These are phyloP conservation scores for Hoplodrina blanda DNA, from an alignment of 2,888 invertebrate species.

Conservation along the genomic window DNA sequence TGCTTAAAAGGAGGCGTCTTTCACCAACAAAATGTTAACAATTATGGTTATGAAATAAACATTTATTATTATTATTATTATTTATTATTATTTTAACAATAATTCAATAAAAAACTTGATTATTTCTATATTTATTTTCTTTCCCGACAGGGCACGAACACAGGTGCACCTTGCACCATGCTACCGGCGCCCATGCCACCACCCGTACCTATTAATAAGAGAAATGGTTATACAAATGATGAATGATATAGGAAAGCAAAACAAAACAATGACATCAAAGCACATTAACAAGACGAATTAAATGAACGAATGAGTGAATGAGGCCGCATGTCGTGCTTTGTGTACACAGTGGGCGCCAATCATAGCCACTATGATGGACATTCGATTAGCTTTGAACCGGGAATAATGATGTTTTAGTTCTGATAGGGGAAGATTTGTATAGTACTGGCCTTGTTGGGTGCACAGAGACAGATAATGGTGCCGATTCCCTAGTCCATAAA, in stretches of 20 bases:
- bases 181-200: no score
- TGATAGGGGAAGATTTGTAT: conserved; percentile 5
- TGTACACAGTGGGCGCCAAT: conserved; percentile 48
- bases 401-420: conserved; percentile 29
- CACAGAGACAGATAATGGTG: background rate
- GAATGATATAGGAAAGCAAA: conserved; percentile 10
- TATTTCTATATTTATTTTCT: no score
- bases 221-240: conserved; percentile 9
- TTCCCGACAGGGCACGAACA: no score
- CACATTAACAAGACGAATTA: conserved; percentile 34
- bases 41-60: no score
- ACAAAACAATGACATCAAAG: conserved; percentile 34
- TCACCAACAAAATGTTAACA: no score
- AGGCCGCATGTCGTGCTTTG: conserved; percentile 46
- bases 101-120: no score
- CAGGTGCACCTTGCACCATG: no score
- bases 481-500: no score
- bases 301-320: conserved; percentile 37
- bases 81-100: no score
- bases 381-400: conserved; percentile 52
- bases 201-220: background rate
- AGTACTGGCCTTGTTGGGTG: background rate
- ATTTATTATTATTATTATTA: no score
- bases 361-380: conserved; percentile 45
- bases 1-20: no score